phyloP scores from a whole-genome alignment of 35 echinoderm and acorn worm species.

The Ophioderma brevispina region DNA sequence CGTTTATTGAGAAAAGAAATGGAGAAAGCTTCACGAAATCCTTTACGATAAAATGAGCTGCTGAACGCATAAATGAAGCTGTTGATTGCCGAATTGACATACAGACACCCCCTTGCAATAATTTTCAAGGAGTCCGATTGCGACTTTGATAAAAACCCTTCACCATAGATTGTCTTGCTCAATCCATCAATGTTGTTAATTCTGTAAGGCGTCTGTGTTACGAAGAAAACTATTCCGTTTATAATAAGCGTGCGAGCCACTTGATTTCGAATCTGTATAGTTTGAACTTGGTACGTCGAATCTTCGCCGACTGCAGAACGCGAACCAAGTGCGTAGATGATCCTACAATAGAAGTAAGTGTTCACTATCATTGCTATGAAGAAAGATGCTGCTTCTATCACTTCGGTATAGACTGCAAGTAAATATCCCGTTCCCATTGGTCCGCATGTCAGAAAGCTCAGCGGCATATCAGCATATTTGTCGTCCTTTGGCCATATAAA shows the following conservation, averaged over 20 bases:
- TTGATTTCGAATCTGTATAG: background rate
- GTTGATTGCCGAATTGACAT: background rate
- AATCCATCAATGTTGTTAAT: background rate
- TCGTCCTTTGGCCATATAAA: background rate
- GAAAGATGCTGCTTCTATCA: background rate
- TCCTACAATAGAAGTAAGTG: background rate
- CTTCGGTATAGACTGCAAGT: background rate
- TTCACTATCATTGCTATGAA: background rate
- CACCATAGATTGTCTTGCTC: background rate
- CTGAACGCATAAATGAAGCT: background rate
- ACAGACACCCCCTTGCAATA: background rate
- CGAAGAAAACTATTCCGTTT: background rate
- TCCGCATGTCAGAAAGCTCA: background rate
- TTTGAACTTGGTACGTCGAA: background rate
- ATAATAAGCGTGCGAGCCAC: background rate
- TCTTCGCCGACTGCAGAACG: background rate
- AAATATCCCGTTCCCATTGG: background rate
- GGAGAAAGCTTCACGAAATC: background rate
- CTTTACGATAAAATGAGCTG: background rate
- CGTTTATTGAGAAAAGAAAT: too few relatives aligned
- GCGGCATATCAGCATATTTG: background rate
- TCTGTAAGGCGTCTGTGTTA: background rate
- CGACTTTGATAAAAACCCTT: background rate
- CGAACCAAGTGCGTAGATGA: background rate
- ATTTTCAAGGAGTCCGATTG: constrained; percentile 1